Evolutionary conservation across 2,797 vertebrate species (phyloP), one percentile per base, ranked within the genome.

Genomic region (Catostomus latipinnis): DNA sequence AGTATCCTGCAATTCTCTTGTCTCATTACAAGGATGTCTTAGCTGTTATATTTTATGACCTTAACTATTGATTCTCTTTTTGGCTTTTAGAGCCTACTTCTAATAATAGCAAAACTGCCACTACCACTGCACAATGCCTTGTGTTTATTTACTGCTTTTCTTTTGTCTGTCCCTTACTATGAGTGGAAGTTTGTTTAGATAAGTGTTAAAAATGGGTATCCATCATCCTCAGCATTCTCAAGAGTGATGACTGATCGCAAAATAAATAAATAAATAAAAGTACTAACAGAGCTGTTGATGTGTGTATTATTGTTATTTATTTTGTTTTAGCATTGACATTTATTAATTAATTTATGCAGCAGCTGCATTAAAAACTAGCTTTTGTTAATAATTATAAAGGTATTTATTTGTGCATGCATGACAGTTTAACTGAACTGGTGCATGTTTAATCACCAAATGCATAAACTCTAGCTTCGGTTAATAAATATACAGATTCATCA

Each of bases 41-140:
- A 62, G 65, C 56, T 62, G 65, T 72, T 84, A 53, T 82, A 82
- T 70, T 84, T 81, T 49, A 45, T 49, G 72, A 9, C 69, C 73
- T 88, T 87, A 77, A 83, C 61, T 68, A 89, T 88, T 86, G 89
- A 91, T 89, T 87, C 76, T 61, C 72, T 83, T 63, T 81, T 79
- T 81, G 82, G 71, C 76, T 86, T 82, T 89, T 84, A 85, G 62
- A 75, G 78, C 71, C 56, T 14, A 12, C 16, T 78, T 82, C 78
- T 88, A 90, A 90, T 89, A 84, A 90, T 81, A 87, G 58, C 66
- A 74, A 76, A 34, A 13, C 34, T 43, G 45, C 68, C 81, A 58
- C 82, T 48, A 65, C 73, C 50, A 16, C 50, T 76, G 72, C 82
- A 86, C 86, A 91, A 88, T 75, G 13, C 18, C 8, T 10, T 82